These are phyloP conservation scores for Gonocerus acuteangulatus DNA, from an alignment of 2,888 invertebrate genomes.

Conservation along the genomic window DNA sequence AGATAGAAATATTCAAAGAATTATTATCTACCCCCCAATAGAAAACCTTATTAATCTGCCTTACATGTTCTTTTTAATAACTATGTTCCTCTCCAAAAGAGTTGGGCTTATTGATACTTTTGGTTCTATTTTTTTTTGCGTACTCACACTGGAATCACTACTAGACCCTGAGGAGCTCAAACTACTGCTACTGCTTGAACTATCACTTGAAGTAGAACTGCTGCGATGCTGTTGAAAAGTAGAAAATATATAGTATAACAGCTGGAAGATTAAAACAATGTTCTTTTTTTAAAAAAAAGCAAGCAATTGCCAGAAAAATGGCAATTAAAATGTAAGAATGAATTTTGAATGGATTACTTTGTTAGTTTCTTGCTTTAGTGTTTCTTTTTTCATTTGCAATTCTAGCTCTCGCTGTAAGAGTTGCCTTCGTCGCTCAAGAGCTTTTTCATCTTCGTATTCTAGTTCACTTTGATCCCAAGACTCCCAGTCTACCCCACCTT, in stretches of 20 bases:
- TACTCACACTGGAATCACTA: conserved; percentile 28
- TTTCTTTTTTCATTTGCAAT: conserved; percentile 67
- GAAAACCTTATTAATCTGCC: conserved; percentile 2
- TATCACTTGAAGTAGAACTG: conserved; percentile 42
- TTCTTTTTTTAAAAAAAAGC: no score
- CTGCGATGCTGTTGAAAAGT: conserved; percentile 40
- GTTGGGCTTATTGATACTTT: conserved; percentile 14
- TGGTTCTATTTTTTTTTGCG: conserved; percentile 21
- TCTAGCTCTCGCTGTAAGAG: conserved; percentile 70
- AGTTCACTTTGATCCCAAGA: conserved; percentile 71
- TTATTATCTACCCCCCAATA: not conserved
- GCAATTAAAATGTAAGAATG: no score
- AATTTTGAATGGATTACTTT: no score
- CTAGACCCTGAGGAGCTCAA: conserved; percentile 36
- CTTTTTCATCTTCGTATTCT: conserved; percentile 73
- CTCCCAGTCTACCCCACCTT: conserved; percentile 55
- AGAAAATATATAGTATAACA: not conserved
- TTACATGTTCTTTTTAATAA: conserved; percentile 27
- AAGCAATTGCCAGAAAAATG: no score
- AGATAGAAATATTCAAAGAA: not conserved
- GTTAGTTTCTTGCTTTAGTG: conserved; percentile 16
- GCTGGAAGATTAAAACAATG: not conserved
- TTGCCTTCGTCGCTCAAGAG: conserved; percentile 64
- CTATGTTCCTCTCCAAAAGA: conserved; percentile 5
- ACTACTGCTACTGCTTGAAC: conserved; percentile 36